Percentiles rank a stretch among this genome's conserved stretches.
These are phyloP conservation scores for Astropecten irregularis DNA, from an alignment of 53 echinoderm and acorn worm species.

Conservation along the genomic window DNA sequence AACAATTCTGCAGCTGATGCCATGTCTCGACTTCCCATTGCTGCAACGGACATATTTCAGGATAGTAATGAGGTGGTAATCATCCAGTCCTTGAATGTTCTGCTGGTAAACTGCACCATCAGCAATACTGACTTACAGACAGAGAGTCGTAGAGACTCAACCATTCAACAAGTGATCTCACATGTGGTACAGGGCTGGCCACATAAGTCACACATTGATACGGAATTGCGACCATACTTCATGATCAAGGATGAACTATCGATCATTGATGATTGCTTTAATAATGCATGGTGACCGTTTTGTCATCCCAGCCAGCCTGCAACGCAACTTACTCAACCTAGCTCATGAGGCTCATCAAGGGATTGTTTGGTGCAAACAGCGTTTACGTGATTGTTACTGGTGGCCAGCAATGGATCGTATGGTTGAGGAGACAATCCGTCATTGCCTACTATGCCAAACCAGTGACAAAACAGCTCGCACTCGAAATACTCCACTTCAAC, in stretches of 20 bases:
- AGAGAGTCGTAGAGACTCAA: too few species aligned
- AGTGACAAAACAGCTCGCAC: too few species aligned
- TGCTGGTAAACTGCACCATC: neutral
- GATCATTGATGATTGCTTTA: too few species aligned
- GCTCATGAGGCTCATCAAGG: too few species aligned
- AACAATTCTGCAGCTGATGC: neutral
- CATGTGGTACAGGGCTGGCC: neutral
- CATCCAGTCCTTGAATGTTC: neutral
- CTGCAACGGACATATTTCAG: neutral
- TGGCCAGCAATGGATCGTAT: too few species aligned
- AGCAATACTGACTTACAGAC: neutral
- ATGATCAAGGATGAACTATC: too few species aligned
- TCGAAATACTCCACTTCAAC: too few species aligned
- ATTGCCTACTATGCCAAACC: too few species aligned
- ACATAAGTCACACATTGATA: neutral
- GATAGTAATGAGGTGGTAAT: slow-evolving; percentile 6
- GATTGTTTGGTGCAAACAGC: slow-evolving; percentile 16
- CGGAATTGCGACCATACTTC: slow-evolving; percentile 13
- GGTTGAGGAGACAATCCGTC: too few species aligned
- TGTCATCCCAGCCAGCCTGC: too few species aligned
- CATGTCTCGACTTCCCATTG: neutral
- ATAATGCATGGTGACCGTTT: too few species aligned
- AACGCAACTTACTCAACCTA: too few species aligned
- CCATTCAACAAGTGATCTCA: neutral
- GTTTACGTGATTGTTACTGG: slow-evolving; percentile 16